Evolutionary conservation across 1,140 invertebrate genomes (phyloP).

Genomic region (Drosophila truncata): DNA sequence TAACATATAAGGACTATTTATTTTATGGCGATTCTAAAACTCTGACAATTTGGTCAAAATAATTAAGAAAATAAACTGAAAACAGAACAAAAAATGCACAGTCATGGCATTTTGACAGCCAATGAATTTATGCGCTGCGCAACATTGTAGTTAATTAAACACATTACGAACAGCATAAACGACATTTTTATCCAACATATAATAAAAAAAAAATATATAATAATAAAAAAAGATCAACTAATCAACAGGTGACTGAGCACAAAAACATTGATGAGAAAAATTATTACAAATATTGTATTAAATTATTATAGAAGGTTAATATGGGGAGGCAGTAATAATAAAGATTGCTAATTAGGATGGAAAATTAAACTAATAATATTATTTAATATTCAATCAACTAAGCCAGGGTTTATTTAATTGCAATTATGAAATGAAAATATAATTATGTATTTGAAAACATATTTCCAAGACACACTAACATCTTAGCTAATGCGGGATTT

Average conservation of each 20-base stretch:
- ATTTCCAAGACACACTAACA: background rate
- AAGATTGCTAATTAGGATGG: background rate
- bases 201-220: background rate
- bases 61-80: conserved; percentile 1
- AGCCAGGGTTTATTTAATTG: background rate
- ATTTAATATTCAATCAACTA: background rate
- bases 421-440: background rate
- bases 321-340: background rate
- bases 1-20: background rate
- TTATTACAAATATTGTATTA: background rate
- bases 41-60: background rate
- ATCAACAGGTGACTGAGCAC: conserved; percentile 29
- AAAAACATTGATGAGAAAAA: conserved; percentile 11
- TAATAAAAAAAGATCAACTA: background rate
- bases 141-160: conserved; percentile 30
- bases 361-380: no score
- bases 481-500: conserved; percentile 8
- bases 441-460: background rate
- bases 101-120: conserved; percentile 28
- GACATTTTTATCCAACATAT: conserved; percentile 4
- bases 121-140: conserved; percentile 13
- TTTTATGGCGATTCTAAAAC: conserved; percentile 33
- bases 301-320: background rate
- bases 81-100: conserved; percentile 17
- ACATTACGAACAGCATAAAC: conserved; percentile 16